Evolutionary conservation across 2,888 invertebrate species (phyloP).

Genomic region (Dolomedes plantarius): DNA sequence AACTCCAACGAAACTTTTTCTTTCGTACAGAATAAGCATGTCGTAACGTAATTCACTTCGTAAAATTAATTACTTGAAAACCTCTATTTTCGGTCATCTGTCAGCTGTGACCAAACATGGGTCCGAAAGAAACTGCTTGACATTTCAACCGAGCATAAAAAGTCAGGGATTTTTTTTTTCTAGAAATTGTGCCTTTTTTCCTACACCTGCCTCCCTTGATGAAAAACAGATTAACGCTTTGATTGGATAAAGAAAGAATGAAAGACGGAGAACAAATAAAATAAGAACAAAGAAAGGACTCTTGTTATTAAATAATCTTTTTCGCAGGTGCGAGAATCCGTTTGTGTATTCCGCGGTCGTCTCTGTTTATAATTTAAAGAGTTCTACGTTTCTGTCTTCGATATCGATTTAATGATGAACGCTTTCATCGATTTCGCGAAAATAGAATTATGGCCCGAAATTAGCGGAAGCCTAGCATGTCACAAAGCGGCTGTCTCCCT

Average conservation of each 20-base stretch:
- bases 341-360: conserved; percentile 22
- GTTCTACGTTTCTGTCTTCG: conserved; percentile 14
- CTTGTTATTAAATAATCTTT: conserved; percentile 55
- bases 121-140: neutral
- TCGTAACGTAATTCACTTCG: too few species aligned
- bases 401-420: conserved; percentile 61
- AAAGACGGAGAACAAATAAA: neutral
- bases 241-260: conserved; percentile 25
- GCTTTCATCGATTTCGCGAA: conserved; percentile 48
- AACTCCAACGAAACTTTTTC: too few species aligned
- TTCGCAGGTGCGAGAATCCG: conserved; percentile 44
- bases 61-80: too few species aligned
- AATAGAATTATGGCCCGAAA: conserved; percentile 30
- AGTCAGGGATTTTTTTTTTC: neutral
- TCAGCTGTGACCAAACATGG: neutral
- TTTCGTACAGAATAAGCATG: too few species aligned
- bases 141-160: neutral
- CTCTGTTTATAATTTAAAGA: conserved; percentile 48
- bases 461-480: neutral
- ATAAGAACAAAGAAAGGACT: conserved; percentile 11
- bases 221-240: conserved; percentile 45
- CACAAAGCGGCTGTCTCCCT: neutral
- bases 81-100: too few species aligned
- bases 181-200: neutral
- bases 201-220: conserved; percentile 36